These are phyloP conservation scores for Podabrus alpinus DNA, from an alignment of 2,888 invertebrate species.

Conservation along the genomic window DNA sequence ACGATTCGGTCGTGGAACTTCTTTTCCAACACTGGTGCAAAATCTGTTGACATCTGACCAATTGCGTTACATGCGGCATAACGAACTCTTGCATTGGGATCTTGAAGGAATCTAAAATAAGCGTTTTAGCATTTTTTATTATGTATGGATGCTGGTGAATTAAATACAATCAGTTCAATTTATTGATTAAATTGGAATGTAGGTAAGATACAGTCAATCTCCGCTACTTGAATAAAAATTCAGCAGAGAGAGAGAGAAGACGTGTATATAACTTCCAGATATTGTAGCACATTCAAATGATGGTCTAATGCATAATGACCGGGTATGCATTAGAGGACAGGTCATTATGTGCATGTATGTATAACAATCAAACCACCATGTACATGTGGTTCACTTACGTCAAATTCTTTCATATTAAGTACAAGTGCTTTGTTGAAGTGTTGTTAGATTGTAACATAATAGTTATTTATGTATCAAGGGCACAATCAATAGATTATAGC, in stretches of 20 bases:
- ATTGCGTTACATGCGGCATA: constrained; percentile 99
- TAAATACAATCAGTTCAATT: background rate
- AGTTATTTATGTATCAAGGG: too few relatives aligned
- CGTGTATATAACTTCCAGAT: background rate
- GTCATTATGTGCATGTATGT: background rate
- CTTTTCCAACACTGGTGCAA: constrained; percentile 95
- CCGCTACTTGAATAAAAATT: background rate
- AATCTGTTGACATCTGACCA: constrained; percentile 98
- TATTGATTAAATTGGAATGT: background rate
- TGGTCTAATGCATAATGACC: background rate
- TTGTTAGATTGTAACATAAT: too few relatives aligned
- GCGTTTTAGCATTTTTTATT: constrained; percentile 11
- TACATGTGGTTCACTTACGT: background rate
- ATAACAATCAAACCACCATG: background rate
- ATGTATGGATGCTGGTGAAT: background rate
- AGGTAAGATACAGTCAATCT: background rate
- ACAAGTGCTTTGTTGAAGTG: too few relatives aligned
- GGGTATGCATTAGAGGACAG: background rate
- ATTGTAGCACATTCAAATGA: background rate
- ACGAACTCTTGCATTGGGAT: constrained; percentile 85
- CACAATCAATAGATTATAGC: too few relatives aligned
- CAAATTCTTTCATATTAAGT: too few relatives aligned
- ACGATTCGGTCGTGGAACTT: constrained; percentile 97
- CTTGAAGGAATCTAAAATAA: constrained; percentile 48
- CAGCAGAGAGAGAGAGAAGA: background rate